A percentile compares a stretch with the other conserved stretches of the same genome.
Conservation (phyloP, 2,113 vertebrate genomes). For the Gasterosteus aculeatus region DNA sequence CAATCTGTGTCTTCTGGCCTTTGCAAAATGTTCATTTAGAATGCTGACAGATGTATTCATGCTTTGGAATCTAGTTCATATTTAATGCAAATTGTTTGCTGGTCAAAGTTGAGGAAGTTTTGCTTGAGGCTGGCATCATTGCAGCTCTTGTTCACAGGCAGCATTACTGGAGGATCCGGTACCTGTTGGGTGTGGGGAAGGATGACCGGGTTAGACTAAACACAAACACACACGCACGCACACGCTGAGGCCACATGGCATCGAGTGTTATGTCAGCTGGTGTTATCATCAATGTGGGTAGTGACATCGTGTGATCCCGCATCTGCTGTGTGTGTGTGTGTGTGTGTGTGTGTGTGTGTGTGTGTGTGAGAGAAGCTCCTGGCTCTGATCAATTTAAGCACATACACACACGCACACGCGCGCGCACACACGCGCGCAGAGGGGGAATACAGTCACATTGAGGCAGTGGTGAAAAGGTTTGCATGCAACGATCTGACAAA, state of each 20-base stretch:
- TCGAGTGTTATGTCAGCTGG: conserved; percentile 59
- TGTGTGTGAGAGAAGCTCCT: conserved; percentile 16
- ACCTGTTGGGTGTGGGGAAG: conserved; percentile 25
- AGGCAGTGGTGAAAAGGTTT: not conserved
- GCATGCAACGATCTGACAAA: not conserved
- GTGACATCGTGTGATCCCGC: conserved; percentile 50
- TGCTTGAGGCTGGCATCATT: conserved; percentile 23
- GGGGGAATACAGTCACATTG: not conserved
- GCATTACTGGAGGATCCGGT: conserved; percentile 21
- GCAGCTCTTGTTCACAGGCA: conserved; percentile 4
- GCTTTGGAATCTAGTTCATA: not conserved
- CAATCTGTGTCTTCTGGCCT: not conserved
- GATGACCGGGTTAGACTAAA: conserved; percentile 17
- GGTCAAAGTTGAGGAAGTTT: not conserved
- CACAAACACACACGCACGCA: not conserved
- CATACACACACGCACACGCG: conserved; percentile 9
- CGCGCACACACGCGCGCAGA: conserved; percentile 1
- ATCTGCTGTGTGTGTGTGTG: conserved; percentile 33
- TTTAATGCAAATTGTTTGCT: not conserved
- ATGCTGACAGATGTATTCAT: not conserved
- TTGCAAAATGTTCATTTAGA: not conserved
- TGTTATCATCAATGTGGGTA: conserved; percentile 50
- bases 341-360: conserved; percentile 22
- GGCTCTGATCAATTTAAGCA: conserved; percentile 45
- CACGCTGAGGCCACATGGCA: conserved; percentile 37